Percentiles rank a stretch among this genome's conserved stretches.
These are phyloP conservation scores for Microcebus ravelobensis DNA, from an alignment of 2,113 vertebrate species.

Conservation along the genomic window DNA sequence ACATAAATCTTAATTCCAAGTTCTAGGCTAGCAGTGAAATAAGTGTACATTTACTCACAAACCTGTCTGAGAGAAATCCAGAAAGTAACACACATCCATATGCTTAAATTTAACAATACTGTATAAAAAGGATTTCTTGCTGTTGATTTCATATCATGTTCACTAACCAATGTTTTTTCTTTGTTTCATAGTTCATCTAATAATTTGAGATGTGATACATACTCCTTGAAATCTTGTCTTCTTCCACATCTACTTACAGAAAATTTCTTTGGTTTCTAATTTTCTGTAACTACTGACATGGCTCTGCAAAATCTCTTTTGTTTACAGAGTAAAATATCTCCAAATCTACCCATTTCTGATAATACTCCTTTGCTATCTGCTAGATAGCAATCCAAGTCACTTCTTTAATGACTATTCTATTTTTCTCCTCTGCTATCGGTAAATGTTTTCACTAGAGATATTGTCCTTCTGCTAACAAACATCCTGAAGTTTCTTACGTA, in stretches of 20 bases:
- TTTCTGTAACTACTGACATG: background rate
- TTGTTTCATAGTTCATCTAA: background rate
- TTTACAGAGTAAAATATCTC: background rate
- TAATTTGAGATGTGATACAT: background rate
- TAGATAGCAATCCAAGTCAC: background rate
- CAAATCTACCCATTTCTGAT: background rate
- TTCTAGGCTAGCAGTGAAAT: background rate
- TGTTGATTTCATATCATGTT: background rate
- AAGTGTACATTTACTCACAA: background rate
- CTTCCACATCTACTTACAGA: background rate
- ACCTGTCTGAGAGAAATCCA: background rate
- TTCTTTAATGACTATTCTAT: background rate
- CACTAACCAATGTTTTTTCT: background rate
- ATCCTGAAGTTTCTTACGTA: background rate
- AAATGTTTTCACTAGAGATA: conserved; percentile 19
- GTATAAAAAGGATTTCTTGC: background rate
- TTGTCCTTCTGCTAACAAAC: background rate
- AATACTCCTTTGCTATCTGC: background rate
- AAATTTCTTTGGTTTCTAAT: background rate
- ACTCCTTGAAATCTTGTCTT: background rate
- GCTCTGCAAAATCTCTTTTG: background rate
- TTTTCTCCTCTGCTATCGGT: background rate
- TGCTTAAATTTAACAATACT: background rate
- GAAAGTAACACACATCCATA: background rate
- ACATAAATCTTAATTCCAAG: background rate